A percentile compares a stretch with the other conserved stretches of the same genome.
Evolutionary conservation across 2,888 invertebrate species (phyloP).

Genomic region (Cyaniris semiargus): DNA sequence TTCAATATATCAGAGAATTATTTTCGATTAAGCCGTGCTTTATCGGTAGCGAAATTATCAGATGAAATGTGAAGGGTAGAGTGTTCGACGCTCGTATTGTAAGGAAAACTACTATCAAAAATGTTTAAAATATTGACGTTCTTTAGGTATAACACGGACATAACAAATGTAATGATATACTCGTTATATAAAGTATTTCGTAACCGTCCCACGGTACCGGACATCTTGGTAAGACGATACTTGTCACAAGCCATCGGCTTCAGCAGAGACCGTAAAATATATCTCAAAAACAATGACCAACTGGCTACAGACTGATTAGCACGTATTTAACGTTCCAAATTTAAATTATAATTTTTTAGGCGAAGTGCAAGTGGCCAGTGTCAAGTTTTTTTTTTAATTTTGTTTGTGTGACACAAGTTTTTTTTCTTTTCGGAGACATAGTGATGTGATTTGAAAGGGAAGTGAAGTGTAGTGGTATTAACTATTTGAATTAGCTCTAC

Average conservation of each 20-base stretch:
- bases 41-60: too few species aligned
- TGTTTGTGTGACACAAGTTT: background rate
- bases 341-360: constrained; percentile 17
- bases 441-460: background rate
- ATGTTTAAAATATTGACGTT: background rate
- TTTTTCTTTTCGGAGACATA: background rate
- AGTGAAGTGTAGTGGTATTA: background rate
- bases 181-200: constrained; percentile 40
- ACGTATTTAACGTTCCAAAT: constrained; percentile 49
- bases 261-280: constrained; percentile 72
- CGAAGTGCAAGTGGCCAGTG: background rate
- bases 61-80: too few species aligned
- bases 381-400: background rate
- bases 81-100: background rate
- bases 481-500: background rate
- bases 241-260: constrained; percentile 74
- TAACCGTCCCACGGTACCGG: constrained; percentile 57
- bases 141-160: constrained; percentile 11
- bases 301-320: constrained; percentile 54
- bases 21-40: too few species aligned
- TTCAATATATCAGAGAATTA: too few species aligned
- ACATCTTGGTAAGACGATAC: constrained; percentile 67
- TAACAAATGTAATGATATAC: constrained; percentile 11
- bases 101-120: background rate
- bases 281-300: constrained; percentile 72